Conservation (phyloP, 2,113 vertebrate genomes). For the Eurystomus gularis region DNA sequence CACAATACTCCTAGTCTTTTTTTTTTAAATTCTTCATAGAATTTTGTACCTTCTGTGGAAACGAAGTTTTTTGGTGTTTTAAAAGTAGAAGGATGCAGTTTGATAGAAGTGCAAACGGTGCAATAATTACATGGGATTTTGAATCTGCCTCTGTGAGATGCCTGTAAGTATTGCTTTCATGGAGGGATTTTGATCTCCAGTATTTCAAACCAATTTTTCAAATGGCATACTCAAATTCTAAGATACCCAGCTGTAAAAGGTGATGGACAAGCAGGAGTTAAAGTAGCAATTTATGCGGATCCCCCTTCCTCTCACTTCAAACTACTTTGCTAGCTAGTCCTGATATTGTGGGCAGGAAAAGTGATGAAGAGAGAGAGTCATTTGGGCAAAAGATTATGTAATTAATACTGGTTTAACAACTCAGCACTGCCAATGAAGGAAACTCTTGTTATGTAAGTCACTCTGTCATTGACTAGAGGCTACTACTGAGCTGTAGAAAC, state of each 20-base stretch:
- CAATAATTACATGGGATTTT: constrained; percentile 75
- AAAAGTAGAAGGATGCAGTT: constrained; percentile 53
- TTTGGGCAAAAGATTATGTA: background rate
- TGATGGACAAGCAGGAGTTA: background rate
- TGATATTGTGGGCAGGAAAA: background rate
- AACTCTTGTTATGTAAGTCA: background rate
- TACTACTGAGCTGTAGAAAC: background rate
- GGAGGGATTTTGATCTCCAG: background rate
- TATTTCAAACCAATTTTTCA: background rate
- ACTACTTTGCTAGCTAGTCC: background rate
- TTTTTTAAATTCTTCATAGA: constrained; percentile 46
- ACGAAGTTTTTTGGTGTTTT: constrained; percentile 71
- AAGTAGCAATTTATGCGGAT: background rate
- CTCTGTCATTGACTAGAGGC: background rate
- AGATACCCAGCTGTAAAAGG: background rate
- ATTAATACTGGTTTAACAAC: background rate
- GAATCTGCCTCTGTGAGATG: constrained; percentile 56
- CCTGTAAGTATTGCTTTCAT: constrained; percentile 67
- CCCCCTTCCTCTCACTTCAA: background rate
- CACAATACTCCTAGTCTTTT: background rate
- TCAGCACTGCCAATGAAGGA: background rate
- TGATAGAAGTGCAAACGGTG: constrained; percentile 68
- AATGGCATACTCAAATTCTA: background rate
- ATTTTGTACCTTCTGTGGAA: background rate
- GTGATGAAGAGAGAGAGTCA: background rate